Conservation (phyloP, 2,888 invertebrate genomes). For the Tinea pellionella region DNA sequence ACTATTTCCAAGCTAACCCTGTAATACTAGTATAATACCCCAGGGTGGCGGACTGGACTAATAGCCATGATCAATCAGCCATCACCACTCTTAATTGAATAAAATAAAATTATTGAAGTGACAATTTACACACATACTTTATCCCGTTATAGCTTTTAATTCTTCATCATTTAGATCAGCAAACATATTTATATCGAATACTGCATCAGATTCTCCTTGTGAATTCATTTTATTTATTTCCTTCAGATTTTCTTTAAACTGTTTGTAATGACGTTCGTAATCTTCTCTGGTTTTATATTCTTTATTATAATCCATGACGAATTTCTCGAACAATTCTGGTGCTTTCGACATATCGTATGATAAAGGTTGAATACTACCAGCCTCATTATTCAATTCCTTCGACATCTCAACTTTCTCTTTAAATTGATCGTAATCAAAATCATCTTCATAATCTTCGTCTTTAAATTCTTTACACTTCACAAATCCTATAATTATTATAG, state of each 20-base stretch:
- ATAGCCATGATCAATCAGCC: no score
- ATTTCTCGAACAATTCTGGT: slow-evolving; percentile 26
- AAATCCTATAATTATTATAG: neutral
- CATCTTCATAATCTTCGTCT: neutral
- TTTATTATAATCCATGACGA: slow-evolving; percentile 26
- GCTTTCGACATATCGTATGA: slow-evolving; percentile 25
- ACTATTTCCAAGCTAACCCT: no score
- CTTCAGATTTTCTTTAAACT: slow-evolving; percentile 23
- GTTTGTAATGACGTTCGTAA: slow-evolving; percentile 25
- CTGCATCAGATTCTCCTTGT: neutral
- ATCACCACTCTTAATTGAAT: no score
- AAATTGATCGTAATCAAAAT: slow-evolving; percentile 8
- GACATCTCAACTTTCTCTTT: neutral
- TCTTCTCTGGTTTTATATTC: slow-evolving; percentile 32
- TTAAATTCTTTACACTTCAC: neutral
- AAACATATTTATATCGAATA: slow-evolving; percentile 12
- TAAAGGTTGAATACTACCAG: neutral
- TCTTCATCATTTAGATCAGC: slow-evolving; percentile 1
- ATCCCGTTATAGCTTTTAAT: neutral
- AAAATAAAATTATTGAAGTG: no score
- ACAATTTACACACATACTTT: no score
- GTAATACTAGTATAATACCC: no score
- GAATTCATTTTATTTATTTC: slow-evolving; percentile 10
- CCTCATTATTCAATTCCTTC: neutral
- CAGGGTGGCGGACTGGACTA: no score